Base-by-base conservation (phyloP, 2,797 vertebrate genomes). In the Ptychobarbus kaznakovi region DNA sequence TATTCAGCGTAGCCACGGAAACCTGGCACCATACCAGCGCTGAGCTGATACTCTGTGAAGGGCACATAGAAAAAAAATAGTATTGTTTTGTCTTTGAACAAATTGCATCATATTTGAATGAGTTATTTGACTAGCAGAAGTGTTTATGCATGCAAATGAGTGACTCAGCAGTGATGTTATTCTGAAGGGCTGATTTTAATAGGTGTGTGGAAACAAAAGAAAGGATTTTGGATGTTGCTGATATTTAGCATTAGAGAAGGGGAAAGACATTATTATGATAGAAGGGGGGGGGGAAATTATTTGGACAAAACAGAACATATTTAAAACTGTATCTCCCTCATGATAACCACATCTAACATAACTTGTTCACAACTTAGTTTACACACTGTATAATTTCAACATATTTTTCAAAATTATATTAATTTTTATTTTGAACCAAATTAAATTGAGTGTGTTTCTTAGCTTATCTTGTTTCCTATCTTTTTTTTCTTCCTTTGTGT, bases 1-100 rank as follows among this genome's bases (percentile, higher is more conserved):
- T 94, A 91, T 94, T 83, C 93, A 86, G 91, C 87, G 92, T 95
- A 93, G 93, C 94, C 94, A 94, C 92, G 93, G 93, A 92, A 93
- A 94, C 91, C 84, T 86, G 88, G 89, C 86, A 83, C 88, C 86
- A 81, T 80, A 82, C 76, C 87, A 91, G 87, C 81, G 90, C 89
- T 58, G 72, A 88, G 87, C 75, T 84, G 82, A 75, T 76, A 40
- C 58, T 75, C 78, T 72, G 42, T 78, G 58, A 79, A 84, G 58
- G 82, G 79, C 77, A 84, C 81, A 74, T 38, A 9, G 72, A 49
- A 61, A 92, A 92, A 90, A 87, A 89, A 90, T 65, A 8, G 44
- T 4, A 46, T 42, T 18, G 25, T 28, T 80, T 61, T 72, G 77
- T 66, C 12, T 76, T 83, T 78, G 32, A 44, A 85, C 79, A 83